Conservation (phyloP, 2,888 invertebrate species). For the Cremastobaeus sp. region DNA sequence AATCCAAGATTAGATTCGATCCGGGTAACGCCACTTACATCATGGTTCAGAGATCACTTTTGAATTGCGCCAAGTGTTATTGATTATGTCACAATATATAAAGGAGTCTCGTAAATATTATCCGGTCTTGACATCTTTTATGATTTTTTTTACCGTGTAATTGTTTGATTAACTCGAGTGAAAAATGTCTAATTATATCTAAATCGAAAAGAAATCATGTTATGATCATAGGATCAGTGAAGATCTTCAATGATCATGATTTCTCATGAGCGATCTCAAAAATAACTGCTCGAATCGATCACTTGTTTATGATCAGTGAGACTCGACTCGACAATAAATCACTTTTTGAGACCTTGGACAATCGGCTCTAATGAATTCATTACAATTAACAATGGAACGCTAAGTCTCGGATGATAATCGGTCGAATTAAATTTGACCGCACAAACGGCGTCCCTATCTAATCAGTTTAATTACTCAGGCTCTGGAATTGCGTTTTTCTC, state of each 20-base stretch:
- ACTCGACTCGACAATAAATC: too few relatives aligned
- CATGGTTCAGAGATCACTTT: constrained; percentile 47
- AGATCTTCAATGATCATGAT: too few relatives aligned
- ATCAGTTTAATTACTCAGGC: constrained; percentile 19
- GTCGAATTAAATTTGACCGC: constrained; percentile 22
- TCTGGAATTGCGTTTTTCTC: constrained; percentile 16
- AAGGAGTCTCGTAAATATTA: constrained; percentile 21
- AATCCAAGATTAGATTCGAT: constrained; percentile 31
- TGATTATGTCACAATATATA: constrained; percentile 31
- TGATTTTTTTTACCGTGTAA: constrained; percentile 6
- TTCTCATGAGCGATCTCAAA: too few relatives aligned
- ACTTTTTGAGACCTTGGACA: too few relatives aligned
- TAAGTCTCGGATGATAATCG: constrained; percentile 23
- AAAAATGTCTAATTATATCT: too few relatives aligned
- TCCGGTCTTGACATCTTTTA: constrained; percentile 38
- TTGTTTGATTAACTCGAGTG: too few relatives aligned
- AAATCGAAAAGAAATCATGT: too few relatives aligned
- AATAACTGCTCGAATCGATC: too few relatives aligned
- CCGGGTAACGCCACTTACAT: constrained; percentile 27
- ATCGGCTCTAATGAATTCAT: not conserved
- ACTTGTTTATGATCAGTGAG: too few relatives aligned
- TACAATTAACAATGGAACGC: constrained; percentile 3
- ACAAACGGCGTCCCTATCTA: constrained; percentile 4
- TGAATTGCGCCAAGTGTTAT: constrained; percentile 18
- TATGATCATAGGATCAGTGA: too few relatives aligned